phyloP scores from a whole-genome alignment of 2,113 vertebrate species.

The Notechis scutatus region DNA sequence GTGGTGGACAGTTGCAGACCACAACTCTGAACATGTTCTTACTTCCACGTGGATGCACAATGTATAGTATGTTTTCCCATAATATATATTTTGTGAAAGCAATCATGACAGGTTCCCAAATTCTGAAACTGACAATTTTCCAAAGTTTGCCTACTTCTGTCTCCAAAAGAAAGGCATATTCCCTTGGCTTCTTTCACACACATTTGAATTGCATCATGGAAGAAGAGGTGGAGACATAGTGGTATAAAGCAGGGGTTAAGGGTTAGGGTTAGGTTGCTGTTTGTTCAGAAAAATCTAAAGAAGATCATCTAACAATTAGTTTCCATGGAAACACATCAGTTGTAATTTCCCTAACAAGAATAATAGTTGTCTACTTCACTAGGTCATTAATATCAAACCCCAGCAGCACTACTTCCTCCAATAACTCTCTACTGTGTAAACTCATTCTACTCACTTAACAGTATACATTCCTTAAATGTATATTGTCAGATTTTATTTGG shows the following conservation, averaged over 20 bases:
- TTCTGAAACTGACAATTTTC: neutral
- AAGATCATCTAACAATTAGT: neutral
- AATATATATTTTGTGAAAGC: neutral
- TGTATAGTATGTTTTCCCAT: neutral
- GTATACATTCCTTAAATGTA: neutral
- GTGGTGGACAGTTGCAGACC: neutral
- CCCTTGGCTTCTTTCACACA: neutral
- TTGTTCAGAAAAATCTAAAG: neutral
- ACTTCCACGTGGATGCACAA: neutral
- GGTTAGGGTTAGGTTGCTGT: neutral
- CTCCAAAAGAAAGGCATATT: neutral
- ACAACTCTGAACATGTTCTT: neutral
- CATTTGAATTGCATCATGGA: neutral
- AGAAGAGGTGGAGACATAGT: neutral
- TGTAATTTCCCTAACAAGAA: neutral
- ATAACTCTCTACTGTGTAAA: neutral
- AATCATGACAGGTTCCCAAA: neutral
- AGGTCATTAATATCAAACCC: neutral
- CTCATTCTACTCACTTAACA: neutral
- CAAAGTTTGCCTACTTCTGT: neutral
- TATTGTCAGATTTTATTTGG: neutral
- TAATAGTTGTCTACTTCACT: neutral
- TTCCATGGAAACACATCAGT: neutral
- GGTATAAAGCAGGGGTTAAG: neutral
- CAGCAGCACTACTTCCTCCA: neutral